Base-by-base conservation (phyloP, 1,140 invertebrate genomes). In the Gerris buenoi region DNA sequence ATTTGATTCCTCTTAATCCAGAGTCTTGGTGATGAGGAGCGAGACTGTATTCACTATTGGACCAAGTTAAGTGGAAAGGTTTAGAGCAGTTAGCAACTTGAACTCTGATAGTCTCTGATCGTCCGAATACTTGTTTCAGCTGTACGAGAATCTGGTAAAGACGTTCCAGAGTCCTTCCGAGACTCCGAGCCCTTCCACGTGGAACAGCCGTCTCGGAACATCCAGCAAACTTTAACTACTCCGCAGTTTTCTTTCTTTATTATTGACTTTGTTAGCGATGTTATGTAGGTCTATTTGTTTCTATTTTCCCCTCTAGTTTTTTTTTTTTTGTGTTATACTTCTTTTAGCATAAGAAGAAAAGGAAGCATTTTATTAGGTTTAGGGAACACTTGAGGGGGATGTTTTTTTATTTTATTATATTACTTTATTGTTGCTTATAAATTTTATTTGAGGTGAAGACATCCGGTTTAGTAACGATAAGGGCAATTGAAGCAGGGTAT, bases 101-200 rank as follows among this genome's bases (percentile, higher is more conserved):
- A n/a, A n/a, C n/a, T n/a, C n/a, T n/a, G n/a, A n/a, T n/a, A n/a
- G n/a, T n/a, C n/a, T n/a, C n/a, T n/a, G n/a, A n/a, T n/a, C n/a
- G n/a, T n/a, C 46, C 13, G 13, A 57, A n/a, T 10, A 5, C 25
- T 64, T 10, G 2, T 64, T 64, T 23, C 25, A 64, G 63, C 14
- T 64, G 2, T 64, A 64, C n/a, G 63, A 64, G 27, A 64, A 64
- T 27, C 27, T 64, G 27, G 27, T 64, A 26, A 64, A 64, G 14
- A 27, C 15, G 14, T 64, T 64, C 25, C 63, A 27, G 5, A 2
- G 13, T 25, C 22, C 18, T 10, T 23, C 23, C 10, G 27, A 25
- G 5, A 27, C 15, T 27, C 63, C 22, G 10, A 13, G 2, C 10
- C 63, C 63, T 64, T 27, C 27, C 15, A 27, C 2, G 2, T 64